A percentile compares a stretch with the other conserved stretches of the same genome.
These are phyloP conservation scores for Hydraecia micacea DNA, from an alignment of 2,888 invertebrate species.

Conservation along the genomic window DNA sequence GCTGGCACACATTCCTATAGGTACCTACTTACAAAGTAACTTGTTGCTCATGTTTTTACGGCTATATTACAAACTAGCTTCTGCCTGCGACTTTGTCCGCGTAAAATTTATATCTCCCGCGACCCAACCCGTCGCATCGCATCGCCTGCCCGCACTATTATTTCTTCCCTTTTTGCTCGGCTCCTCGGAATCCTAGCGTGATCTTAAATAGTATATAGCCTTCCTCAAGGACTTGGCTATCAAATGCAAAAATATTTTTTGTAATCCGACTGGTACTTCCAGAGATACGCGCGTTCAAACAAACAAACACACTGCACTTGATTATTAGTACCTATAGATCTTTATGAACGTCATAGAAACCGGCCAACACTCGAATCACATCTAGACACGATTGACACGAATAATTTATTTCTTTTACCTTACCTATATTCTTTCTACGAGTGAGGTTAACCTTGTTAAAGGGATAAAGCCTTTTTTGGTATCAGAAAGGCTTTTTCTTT, in stretches of 20 bases:
- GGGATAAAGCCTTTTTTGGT: not conserved
- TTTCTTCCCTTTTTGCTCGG: too few species aligned
- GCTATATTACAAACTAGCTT: not conserved
- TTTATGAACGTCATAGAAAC: not conserved
- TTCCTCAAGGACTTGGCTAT: not conserved
- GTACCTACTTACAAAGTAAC: not conserved
- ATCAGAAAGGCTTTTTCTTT: conserved; percentile 27
- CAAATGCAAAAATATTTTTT: not conserved
- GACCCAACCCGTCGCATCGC: too few species aligned
- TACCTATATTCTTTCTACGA: conserved; percentile 14
- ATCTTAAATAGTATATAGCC: not conserved
- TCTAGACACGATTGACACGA: conserved; percentile 10
- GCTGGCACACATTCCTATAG: not conserved
- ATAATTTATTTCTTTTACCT: conserved; percentile 27
- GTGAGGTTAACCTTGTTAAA: not conserved
- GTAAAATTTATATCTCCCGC: too few species aligned
- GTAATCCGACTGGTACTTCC: not conserved
- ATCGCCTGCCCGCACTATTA: too few species aligned
- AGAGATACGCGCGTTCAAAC: not conserved
- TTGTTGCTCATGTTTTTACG: not conserved
- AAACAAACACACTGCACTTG: not conserved
- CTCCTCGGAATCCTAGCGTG: too few species aligned
- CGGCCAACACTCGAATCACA: conserved; percentile 8
- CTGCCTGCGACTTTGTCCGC: too few species aligned
- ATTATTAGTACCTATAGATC: not conserved